These are phyloP conservation scores for Apamea epomidion DNA, from an alignment of 2,888 invertebrate genomes.

Conservation along the genomic window DNA sequence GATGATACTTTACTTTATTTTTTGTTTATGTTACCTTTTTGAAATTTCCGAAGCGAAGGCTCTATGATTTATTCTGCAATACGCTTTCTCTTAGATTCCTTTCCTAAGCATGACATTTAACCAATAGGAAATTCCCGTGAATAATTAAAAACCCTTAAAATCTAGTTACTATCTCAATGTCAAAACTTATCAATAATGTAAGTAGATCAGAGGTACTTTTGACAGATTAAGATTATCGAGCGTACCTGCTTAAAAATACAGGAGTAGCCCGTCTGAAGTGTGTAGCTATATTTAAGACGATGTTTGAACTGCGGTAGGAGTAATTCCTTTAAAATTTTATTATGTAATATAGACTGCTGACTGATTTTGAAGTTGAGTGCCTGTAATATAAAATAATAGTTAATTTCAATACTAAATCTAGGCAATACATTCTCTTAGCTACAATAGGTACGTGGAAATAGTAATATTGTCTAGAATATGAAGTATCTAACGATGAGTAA, in stretches of 20 bases:
- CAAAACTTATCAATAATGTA: neutral
- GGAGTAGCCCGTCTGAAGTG: neutral
- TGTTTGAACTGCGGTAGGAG: neutral
- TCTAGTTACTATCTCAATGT: neutral
- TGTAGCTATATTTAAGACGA: neutral
- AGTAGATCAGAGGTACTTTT: neutral
- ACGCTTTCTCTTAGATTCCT: no score
- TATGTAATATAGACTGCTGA: neutral
- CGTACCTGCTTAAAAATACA: neutral
- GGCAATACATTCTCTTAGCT: neutral
- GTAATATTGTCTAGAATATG: neutral
- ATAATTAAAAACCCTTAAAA: neutral
- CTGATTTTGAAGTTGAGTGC: neutral
- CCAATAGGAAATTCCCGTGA: neutral
- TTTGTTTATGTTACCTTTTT: constrained; percentile 33
- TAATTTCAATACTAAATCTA: no score
- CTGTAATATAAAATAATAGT: neutral
- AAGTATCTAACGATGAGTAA: neutral
- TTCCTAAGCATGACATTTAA: neutral
- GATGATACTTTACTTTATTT: constrained; percentile 61
- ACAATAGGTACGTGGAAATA: neutral
- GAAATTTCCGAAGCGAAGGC: neutral
- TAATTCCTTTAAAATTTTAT: neutral
- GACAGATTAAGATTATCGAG: neutral
- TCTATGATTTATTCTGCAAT: neutral